Base-by-base conservation (phyloP, 2,888 invertebrate genomes). In the Drosophila algonquin region DNA sequence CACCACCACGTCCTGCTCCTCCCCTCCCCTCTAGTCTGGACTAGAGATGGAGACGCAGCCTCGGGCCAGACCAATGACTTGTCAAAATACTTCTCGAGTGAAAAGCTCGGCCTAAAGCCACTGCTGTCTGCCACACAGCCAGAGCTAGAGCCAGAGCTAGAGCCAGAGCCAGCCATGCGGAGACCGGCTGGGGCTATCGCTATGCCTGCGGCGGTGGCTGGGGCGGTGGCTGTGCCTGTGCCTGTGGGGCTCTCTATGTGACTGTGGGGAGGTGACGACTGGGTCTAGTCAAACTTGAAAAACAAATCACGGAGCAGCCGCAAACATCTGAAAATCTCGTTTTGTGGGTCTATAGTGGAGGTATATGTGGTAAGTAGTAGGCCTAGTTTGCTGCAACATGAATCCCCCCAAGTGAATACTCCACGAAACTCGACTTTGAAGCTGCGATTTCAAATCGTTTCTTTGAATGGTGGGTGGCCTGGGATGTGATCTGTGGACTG, bases 1-100 rank as follows among this genome's bases (percentile, higher is more conserved):
- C 10, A 35, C 4, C 47, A 35, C 4, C 47, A 14, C 40, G 40
- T 40, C 40, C 40, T 40, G 2, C 40, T 7, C n/a, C n/a, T 14
- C 40, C 14, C 40, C 5, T 9, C n/a, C 21, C 3, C 21, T 21
- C 21, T 21, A 21, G 63, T 57, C 57, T 58, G 35, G 27, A 10
- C 50, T 9, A 12, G n/a, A 78, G 2, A 24, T 5, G 24, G 35
- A 40, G 73, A 45, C 44, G 2, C 14, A 57, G 52, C 81, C 82
- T 80, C 72, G 83, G 75, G 69, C 82, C 73, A 84, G 82, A 82
- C 80, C 85, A 80, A 85, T 79, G 82, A 77, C 87, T 87, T 67
- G 75, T 51, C 40, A 69, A 69, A 48, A 73, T 45, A 58, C 65
- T 75, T 81, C 61, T 74, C 57, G 62, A 73, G 55, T 77, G 69